Evolutionary conservation across 2,113 vertebrate species (phyloP).

Genomic region (Cheilinus undulatus): DNA sequence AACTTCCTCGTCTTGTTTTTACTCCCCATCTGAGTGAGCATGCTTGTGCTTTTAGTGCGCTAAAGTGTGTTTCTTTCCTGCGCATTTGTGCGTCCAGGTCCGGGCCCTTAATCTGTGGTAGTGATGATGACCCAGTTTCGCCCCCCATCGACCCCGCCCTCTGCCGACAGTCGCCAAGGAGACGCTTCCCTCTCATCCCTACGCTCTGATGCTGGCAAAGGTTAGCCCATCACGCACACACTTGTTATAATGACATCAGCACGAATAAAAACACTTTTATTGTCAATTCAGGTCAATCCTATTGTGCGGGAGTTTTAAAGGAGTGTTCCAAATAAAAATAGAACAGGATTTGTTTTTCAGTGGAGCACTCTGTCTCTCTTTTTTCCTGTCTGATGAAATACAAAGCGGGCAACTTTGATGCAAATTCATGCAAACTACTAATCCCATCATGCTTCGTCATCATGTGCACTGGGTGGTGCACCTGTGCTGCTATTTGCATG

Average conservation of each 20-base stretch:
- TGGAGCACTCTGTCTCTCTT: not conserved
- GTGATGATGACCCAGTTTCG: slow-evolving; percentile 78
- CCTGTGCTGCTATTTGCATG: slow-evolving; percentile 34
- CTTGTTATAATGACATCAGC: slow-evolving; percentile 7
- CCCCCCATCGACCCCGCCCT: slow-evolving; percentile 33
- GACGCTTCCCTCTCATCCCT: slow-evolving; percentile 68
- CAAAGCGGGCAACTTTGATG: slow-evolving; percentile 22
- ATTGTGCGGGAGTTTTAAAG: slow-evolving; percentile 17
- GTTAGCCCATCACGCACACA: slow-evolving; percentile 44
- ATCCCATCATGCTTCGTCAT: not conserved
- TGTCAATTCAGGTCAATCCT: not conserved
- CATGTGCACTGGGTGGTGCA: not conserved
- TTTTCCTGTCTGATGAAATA: not conserved
- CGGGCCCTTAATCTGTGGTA: slow-evolving; percentile 68
- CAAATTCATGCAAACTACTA: slow-evolving; percentile 58
- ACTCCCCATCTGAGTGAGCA: not conserved
- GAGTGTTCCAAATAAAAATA: not conserved
- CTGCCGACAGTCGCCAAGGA: slow-evolving; percentile 68
- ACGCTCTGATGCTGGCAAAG: slow-evolving; percentile 36
- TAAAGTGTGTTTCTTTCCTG: slow-evolving; percentile 1
- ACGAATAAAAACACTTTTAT: not conserved
- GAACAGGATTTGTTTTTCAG: not conserved
- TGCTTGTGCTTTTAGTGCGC: not conserved
- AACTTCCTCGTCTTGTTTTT: not conserved
- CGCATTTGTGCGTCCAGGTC: slow-evolving; percentile 44